Percentiles rank a stretch among this genome's conserved stretches.
Conservation (phyloP, 2,888 invertebrate species). For the Sinopyrophorus schimmeli region DNA sequence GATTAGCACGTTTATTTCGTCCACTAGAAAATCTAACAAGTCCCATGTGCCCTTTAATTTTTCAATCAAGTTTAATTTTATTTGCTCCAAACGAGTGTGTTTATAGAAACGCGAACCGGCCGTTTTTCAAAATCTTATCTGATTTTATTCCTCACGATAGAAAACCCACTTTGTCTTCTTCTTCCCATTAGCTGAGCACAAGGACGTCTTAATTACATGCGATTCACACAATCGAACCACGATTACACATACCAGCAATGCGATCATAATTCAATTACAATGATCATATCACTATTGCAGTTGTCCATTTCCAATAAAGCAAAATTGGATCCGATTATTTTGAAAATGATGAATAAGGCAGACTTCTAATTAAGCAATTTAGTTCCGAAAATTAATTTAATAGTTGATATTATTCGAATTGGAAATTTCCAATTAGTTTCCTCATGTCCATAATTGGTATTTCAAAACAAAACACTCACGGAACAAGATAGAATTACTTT, state of each 20-base stretch:
- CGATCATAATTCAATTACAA: too few relatives aligned
- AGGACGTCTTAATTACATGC: too few relatives aligned
- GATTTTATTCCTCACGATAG: too few relatives aligned
- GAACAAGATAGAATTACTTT: not conserved
- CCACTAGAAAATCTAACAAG: slow-evolving; percentile 5
- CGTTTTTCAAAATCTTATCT: too few relatives aligned
- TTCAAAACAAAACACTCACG: not conserved
- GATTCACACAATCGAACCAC: too few relatives aligned
- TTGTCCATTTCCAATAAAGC: slow-evolving; percentile 5
- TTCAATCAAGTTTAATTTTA: slow-evolving; percentile 8
- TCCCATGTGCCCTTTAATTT: slow-evolving; percentile 11
- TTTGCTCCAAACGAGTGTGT: slow-evolving; percentile 1
- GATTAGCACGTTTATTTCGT: slow-evolving; percentile 9
- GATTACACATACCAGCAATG: too few relatives aligned
- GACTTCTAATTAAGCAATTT: slow-evolving; percentile 1
- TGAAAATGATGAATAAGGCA: slow-evolving; percentile 3
- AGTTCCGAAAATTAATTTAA: slow-evolving; percentile 2
- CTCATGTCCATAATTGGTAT: not conserved
- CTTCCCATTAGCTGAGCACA: too few relatives aligned
- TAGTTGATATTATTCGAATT: slow-evolving; percentile 1
- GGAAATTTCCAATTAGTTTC: slow-evolving; percentile 2
- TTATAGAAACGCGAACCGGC: not conserved
- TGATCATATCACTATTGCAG: too few relatives aligned
- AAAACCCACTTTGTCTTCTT: too few relatives aligned
- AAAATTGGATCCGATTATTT: slow-evolving; percentile 1